Percentiles rank a stretch among this genome's conserved stretches.
phyloP scores from a whole-genome alignment of 2,797 vertebrate species.

The Pseudochirops cupreus region DNA sequence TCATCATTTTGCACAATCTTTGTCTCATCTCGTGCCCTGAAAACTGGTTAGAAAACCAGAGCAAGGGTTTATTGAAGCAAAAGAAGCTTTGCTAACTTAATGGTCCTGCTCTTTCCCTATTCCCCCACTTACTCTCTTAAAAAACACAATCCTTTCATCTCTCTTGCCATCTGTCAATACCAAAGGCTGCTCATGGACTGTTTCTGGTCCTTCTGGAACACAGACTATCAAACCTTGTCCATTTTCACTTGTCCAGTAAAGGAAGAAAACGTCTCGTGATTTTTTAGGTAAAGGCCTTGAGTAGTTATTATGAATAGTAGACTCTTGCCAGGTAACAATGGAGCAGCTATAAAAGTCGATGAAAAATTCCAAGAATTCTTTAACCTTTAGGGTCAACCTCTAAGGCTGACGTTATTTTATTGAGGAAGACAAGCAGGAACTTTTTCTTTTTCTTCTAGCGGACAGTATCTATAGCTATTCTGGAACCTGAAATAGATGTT shows the following conservation, averaged over 20 bases:
- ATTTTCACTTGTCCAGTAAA: constrained; percentile 6
- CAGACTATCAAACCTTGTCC: neutral
- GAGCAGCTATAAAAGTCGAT: constrained; percentile 14
- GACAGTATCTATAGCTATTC: neutral
- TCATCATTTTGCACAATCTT: neutral
- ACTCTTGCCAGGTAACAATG: neutral
- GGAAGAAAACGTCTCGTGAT: neutral
- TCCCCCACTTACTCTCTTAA: neutral
- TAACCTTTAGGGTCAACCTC: neutral
- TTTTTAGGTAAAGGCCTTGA: neutral
- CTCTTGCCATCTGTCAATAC: neutral
- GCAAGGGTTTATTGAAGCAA: neutral
- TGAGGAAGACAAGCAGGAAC: neutral
- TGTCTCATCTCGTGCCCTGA: neutral
- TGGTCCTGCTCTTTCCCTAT: neutral
- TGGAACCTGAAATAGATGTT: constrained; percentile 28
- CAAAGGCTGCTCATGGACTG: neutral
- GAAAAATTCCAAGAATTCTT: neutral
- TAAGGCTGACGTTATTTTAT: neutral
- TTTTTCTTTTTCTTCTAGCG: neutral
- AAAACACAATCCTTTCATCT: constrained; percentile 9
- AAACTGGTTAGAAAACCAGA: neutral
- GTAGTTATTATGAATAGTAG: neutral
- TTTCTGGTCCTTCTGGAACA: constrained; percentile 14
- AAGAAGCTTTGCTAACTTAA: neutral